Evolutionary conservation across 2,113 vertebrate species (phyloP).

Genomic region (Brachypodius melanocephalos): DNA sequence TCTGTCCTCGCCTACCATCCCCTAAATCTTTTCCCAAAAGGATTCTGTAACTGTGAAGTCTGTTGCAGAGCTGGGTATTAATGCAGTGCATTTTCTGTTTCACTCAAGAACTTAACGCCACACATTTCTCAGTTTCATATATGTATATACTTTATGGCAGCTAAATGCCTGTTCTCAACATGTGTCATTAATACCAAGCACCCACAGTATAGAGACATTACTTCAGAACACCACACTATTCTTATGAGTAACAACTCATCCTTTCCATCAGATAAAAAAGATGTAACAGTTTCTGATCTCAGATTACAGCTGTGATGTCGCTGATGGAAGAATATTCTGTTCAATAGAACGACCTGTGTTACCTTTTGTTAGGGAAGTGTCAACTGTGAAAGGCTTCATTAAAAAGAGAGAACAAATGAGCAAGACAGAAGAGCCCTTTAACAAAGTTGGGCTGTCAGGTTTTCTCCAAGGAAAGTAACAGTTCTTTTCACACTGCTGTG

Average conservation of each 20-base stretch:
- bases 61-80: neutral
- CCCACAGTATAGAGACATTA: neutral
- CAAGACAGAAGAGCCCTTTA: slow-evolving; percentile 46
- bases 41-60: neutral
- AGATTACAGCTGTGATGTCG: neutral
- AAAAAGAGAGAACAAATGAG: slow-evolving; percentile 12
- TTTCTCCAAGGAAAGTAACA: slow-evolving; percentile 40
- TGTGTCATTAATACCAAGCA: neutral
- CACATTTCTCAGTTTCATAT: neutral
- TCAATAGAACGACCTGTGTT: slow-evolving; percentile 31
- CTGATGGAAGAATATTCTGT: slow-evolving; percentile 15
- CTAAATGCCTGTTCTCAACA: neutral
- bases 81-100: neutral
- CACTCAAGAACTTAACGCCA: neutral
- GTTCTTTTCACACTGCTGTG: slow-evolving; percentile 10
- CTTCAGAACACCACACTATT: neutral
- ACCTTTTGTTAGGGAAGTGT: slow-evolving; percentile 38
- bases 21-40: neutral
- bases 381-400: slow-evolving; percentile 41
- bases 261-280: neutral
- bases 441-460: slow-evolving; percentile 55
- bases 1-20: neutral
- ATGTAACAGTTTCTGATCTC: slow-evolving; percentile 28
- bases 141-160: neutral
- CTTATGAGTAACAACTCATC: neutral